These are phyloP conservation scores for Cosmia pyralina DNA, from an alignment of 2,888 invertebrate genomes.

Conservation along the genomic window DNA sequence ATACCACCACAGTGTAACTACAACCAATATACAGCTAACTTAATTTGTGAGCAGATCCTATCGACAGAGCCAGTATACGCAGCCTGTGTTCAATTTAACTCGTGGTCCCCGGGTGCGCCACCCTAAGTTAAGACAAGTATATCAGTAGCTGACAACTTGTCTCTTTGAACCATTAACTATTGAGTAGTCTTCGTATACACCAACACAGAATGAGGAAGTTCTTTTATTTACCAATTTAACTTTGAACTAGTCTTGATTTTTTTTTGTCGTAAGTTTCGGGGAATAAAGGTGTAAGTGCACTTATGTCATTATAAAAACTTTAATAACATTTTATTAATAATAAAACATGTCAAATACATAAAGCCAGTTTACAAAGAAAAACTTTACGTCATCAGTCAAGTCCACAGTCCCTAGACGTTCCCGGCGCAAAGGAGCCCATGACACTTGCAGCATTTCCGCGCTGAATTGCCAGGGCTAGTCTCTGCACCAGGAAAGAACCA, in stretches of 20 bases:
- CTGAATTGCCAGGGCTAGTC: too few relatives aligned
- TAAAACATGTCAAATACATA: too few relatives aligned
- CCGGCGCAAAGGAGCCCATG: too few relatives aligned
- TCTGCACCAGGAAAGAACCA: too few relatives aligned
- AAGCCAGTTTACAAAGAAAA: too few relatives aligned
- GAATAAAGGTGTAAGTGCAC: too few relatives aligned
- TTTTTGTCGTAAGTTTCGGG: not conserved
- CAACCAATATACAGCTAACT: not conserved
- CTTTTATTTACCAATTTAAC: constrained; percentile 27
- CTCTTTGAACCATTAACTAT: constrained; percentile 11
- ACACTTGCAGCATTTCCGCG: too few relatives aligned
- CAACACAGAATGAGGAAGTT: constrained; percentile 1
- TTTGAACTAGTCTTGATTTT: not conserved
- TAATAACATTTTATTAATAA: too few relatives aligned
- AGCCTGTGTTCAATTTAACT: constrained; percentile 42
- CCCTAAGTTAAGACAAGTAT: constrained; percentile 26
- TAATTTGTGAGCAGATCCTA: not conserved
- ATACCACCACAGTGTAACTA: not conserved
- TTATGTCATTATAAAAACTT: not conserved
- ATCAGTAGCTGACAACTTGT: constrained; percentile 24
- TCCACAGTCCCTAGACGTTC: too few relatives aligned
- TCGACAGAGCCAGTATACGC: not conserved
- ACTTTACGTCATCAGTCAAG: too few relatives aligned
- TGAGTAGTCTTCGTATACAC: constrained; percentile 1
- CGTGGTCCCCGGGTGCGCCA: not conserved